phyloP scores from a whole-genome alignment of 2,113 vertebrate genomes.

The Psephotus haematonotus region DNA sequence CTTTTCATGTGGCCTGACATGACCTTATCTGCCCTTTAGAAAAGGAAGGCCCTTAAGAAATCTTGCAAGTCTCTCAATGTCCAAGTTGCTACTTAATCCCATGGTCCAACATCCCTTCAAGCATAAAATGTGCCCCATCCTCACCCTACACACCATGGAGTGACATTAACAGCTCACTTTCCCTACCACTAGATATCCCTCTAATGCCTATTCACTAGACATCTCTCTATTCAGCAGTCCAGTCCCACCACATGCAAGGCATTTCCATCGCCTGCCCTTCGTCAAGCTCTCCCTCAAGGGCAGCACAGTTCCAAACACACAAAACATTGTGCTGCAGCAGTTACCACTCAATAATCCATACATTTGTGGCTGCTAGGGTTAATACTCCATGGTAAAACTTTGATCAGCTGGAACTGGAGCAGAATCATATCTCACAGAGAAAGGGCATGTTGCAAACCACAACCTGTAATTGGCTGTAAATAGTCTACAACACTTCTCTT shows the following conservation, averaged over 20 bases:
- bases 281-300: not conserved
- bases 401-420: not conserved
- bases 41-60: not conserved
- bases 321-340: not conserved
- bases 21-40: not conserved
- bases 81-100: not conserved
- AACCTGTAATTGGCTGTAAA: slow-evolving; percentile 35
- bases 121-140: not conserved
- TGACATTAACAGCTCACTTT: not conserved
- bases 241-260: not conserved
- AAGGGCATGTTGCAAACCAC: not conserved
- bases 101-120: not conserved
- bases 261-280: not conserved
- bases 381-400: not conserved
- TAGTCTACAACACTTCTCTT: slow-evolving; percentile 35
- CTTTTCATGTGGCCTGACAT: not conserved
- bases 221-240: not conserved
- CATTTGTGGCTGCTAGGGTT: not conserved
- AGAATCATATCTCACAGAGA: not conserved
- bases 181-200: not conserved
- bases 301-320: not conserved
- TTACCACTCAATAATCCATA: not conserved
- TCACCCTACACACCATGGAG: fast-evolving
- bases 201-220: not conserved
- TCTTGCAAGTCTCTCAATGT: not conserved